Base-by-base conservation (phyloP, 2,797 vertebrate genomes). In the Enteromius thamalakanensis region DNA sequence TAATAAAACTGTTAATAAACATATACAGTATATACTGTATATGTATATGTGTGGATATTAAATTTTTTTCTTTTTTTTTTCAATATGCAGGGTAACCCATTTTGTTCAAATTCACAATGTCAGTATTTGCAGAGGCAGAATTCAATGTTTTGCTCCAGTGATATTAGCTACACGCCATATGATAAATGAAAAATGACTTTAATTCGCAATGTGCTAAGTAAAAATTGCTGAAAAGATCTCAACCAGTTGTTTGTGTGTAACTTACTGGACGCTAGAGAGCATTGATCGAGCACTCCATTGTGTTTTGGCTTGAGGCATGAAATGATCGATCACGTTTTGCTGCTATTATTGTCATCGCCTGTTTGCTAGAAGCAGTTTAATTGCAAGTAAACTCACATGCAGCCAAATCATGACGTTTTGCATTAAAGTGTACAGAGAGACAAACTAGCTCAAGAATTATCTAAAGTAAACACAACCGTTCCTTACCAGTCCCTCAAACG, bases 401-500 rank as follows among this genome's bases (percentile, higher is more conserved):
- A 60, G 10, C 19, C 62, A 65, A 79, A 67, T 7, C 29, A 15
- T 45, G n/a, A 62, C 32, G 3, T 51, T 40, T 29, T 65, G 42
- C 67, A 62, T 47, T 42, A 53, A 40, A 21, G 17, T 71, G 21
- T 37, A 29, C 72, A 70, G 14, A 85, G 15, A 81, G 15, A 70
- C 3, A 3, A 42, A 80, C 4, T 17, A 53, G 40, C 15, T 64
- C 32, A 55, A 81, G 42, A 71, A 70, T 60, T 64, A 26, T 47
- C 34, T 60, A 34, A 60, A 62, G 32, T 40, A 69, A 65, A 79
- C 62, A 5, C 2, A 37, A 32, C 3, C 6, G 1, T 60, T 37
- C 74, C 65, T 60, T 51, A 26, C 58, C 51, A 40, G 72, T 17
- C 45, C 72, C 40, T 89, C 87, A 87, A 91, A 91, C 89, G 88